Evolutionary conservation across 2,888 invertebrate genomes (phyloP).

Genomic region (Myathropa florea): DNA sequence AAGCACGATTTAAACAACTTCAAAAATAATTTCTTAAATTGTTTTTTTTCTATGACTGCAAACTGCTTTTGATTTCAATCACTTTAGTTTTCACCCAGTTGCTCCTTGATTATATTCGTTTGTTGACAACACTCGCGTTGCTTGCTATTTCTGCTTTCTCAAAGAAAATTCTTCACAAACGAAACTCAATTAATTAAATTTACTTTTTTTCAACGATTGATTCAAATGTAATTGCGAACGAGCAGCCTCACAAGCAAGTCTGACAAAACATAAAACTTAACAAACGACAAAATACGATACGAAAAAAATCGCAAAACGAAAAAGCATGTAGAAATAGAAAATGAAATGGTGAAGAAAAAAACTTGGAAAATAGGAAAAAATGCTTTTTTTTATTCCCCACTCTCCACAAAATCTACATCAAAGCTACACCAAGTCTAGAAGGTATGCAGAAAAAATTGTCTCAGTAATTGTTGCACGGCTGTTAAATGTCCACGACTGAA

Average conservation of each 20-base stretch:
- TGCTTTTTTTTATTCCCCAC: slow-evolving; percentile 19
- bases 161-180: background rate
- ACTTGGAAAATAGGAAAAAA: slow-evolving; percentile 52
- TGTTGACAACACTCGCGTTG: background rate
- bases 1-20: slow-evolving; percentile 48
- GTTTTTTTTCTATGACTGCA: background rate
- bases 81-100: background rate
- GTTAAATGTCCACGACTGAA: slow-evolving; percentile 46
- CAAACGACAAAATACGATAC: slow-evolving; percentile 35
- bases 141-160: background rate
- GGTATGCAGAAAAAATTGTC: slow-evolving; percentile 61
- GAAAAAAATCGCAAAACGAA: slow-evolving; percentile 19
- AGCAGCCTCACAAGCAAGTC: slow-evolving; percentile 23
- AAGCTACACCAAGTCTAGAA: slow-evolving; percentile 18
- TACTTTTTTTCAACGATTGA: background rate
- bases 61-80: background rate
- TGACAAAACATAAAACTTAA: slow-evolving; percentile 39
- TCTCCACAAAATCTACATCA: background rate
- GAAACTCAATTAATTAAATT: slow-evolving; percentile 10
- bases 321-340: slow-evolving; percentile 6
- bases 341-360: slow-evolving; percentile 21
- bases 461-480: slow-evolving; percentile 55
- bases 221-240: background rate
- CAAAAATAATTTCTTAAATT: background rate
- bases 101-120: background rate